A percentile compares a stretch with the other conserved stretches of the same genome.
These are phyloP conservation scores for Girardinichthys multiradiatus DNA, from an alignment of 2,113 vertebrate species.

Conservation along the genomic window DNA sequence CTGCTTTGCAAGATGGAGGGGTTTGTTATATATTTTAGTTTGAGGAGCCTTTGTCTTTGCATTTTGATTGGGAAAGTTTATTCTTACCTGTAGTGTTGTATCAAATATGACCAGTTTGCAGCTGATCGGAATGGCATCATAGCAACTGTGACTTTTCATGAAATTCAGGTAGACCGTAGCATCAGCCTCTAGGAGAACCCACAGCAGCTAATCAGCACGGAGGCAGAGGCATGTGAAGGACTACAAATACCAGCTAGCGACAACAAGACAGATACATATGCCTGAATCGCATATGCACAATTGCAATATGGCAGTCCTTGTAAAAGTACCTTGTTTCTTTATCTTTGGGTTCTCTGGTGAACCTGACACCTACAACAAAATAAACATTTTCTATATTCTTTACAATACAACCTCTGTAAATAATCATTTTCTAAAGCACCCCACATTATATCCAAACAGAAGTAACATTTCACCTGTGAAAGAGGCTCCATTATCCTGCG, in stretches of 20 bases:
- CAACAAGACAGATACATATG: background rate
- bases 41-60: background rate
- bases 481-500: constrained; percentile 54
- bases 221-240: background rate
- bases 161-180: constrained; percentile 89
- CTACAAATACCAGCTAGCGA: background rate
- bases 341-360: constrained; percentile 21
- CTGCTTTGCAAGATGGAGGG: background rate
- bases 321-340: constrained; percentile 27
- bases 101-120: constrained; percentile 81
- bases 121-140: constrained; percentile 93
- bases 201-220: constrained; percentile 2
- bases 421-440: background rate
- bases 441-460: too few species aligned
- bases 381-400: background rate
- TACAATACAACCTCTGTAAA: background rate
- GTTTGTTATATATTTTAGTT: background rate
- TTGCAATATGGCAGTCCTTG: background rate
- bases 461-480: constrained; percentile 54
- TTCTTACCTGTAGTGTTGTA: constrained; percentile 70
- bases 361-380: constrained; percentile 40
- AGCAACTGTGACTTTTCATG: constrained; percentile 92
- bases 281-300: background rate
- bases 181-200: constrained; percentile 68
- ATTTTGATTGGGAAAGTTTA: background rate